Evolutionary conservation across 2,888 invertebrate species (phyloP), one percentile per base, ranked within the genome.

Genomic region (Oscheius myriophilus): DNA sequence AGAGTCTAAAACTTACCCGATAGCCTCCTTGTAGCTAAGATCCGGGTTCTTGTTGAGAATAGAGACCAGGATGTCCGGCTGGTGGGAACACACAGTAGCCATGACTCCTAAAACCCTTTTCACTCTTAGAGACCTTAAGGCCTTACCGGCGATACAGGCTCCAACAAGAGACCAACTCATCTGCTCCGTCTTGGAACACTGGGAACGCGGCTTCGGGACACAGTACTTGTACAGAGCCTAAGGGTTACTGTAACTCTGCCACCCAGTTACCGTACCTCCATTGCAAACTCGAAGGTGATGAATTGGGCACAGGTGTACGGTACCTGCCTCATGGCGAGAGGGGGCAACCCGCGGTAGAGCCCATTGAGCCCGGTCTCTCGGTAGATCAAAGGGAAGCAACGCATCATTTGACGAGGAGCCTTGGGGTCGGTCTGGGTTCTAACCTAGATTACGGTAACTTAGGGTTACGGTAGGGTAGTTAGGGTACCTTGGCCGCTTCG

Each of bases 261-360:
- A 6, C 33, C 33, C 33, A 9, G 9, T 33, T 33, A 33, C 33
- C 4, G 33, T 33, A 33, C 33, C 87, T 96, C 96, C 45, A 96
- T 90, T 16, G 96, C 96, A 87, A 93, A 91, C 89, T 96, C 96
- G 88, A 96, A 96, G 90, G 95, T 95, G 78, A 95, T 93, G 88
- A 96, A 97, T 90, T 96, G 96, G 95, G 96, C 96, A 96, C 96
- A 96, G 79, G 96, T 96, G 91, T 96, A 96, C 0, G 96, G 96
- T 87, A 96, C 96, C 90, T 96, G 96, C 82, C 96, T 89, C 88
- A 93, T 92, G 96, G 96, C 96, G 72, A 96, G 90, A 42, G 96
- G 96, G 45, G 93, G 93, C 72, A 96, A 89, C 64, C 95, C 93
- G 95, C 93, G 88, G 54, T 33, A 54, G 26, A 54, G 33, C 1